Evolutionary conservation across 2,797 vertebrate species (phyloP).

Genomic region (Nyctibius grandis): DNA sequence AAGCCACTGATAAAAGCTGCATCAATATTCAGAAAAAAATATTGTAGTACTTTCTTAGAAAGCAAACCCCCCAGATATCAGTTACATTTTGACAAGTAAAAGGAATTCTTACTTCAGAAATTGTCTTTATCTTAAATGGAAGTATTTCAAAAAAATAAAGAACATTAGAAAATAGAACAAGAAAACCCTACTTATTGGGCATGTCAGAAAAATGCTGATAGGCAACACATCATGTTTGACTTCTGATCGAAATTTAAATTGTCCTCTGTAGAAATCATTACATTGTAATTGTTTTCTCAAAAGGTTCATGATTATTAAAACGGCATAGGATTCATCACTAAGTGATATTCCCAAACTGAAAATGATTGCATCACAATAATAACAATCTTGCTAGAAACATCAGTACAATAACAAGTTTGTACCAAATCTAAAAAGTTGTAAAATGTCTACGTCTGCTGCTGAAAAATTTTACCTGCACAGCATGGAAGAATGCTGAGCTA

Average conservation of each 20-base stretch:
- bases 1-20: neutral
- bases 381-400: conserved; percentile 10
- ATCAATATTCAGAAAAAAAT: neutral
- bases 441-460: neutral
- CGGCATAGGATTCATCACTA: neutral
- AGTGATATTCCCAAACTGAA: conserved; percentile 22
- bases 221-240: conserved; percentile 26
- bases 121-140: neutral
- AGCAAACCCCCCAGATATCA: fast-evolving
- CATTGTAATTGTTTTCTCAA: conserved; percentile 55
- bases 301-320: conserved; percentile 47
- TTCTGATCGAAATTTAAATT: conserved; percentile 51
- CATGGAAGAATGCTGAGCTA: neutral
- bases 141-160: neutral
- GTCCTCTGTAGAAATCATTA: conserved; percentile 41
- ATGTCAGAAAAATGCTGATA: neutral
- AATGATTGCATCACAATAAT: neutral
- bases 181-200: neutral
- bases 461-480: neutral
- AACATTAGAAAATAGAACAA: neutral
- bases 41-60: neutral
- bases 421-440: neutral
- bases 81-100: neutral
- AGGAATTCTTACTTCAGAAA: neutral
- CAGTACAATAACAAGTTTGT: neutral